Base-by-base conservation (phyloP, 2,888 invertebrate genomes). In the Shargacucullia verbasci region DNA sequence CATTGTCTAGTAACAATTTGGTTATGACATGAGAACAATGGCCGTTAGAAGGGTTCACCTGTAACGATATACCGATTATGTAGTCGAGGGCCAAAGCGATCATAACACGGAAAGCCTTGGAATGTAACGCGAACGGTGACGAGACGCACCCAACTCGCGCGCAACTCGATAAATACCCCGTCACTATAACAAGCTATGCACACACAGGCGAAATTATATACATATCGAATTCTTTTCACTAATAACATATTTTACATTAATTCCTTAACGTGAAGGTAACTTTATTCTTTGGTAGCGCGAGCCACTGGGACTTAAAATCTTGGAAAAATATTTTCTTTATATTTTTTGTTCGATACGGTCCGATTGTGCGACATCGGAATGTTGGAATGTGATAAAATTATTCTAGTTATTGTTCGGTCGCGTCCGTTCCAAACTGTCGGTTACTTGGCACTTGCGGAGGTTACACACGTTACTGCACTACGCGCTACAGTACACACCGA, bases 241-340 rank as follows among this genome's bases (percentile, higher is more conserved):
- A 91, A 61, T 72, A 67, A 86, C 82, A 88, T 91, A 90, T 88
- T 84, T 84, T 89, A 92, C 88, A 91, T 85, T 86, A 90, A 76
- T 79, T 83, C 85, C 88, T 88, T 90, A 90, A 82, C 82, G 84
- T 87, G 90, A 91, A 89, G 93, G 92, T 94, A 94, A 94, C 93
- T 88, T 86, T 87, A 91, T 83, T 94, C 93, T 94, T 94, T 94
- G 93, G 93, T 94, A 91, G 92, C 88, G 85, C 90, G 88, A 89
- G 89, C 88, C 88, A 82, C 84, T 74, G 78, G 83, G 83, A 83
- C 82, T 80, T 78, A 71, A 72, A 70, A 71, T 61, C 71, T 76
- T 81, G 83, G 76, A 79, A 84, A 84, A 85, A 86, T 81, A 84
- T 80, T 57, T 71, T 40, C 52, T 72, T 71, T 70, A 58, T 72